Evolutionary conservation across 2,888 invertebrate species (phyloP).

Genomic region (Augochlorella aurata): DNA sequence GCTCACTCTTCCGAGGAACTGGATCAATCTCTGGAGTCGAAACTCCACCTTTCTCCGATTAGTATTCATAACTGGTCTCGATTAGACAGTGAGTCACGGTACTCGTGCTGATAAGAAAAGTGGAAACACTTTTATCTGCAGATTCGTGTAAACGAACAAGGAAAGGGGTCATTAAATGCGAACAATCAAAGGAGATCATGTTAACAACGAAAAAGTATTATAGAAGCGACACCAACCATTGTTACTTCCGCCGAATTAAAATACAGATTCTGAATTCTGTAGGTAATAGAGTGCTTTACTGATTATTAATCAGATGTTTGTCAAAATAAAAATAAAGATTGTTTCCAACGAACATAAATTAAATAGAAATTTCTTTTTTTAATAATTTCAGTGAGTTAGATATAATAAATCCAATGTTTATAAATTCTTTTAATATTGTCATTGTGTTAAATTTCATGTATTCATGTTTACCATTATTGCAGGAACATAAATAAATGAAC

Average conservation of each 20-base stretch:
- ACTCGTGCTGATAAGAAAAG: neutral
- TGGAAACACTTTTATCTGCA: neutral
- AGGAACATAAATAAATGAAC: no score
- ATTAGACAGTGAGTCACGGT: conserved; percentile 1
- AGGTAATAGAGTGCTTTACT: neutral
- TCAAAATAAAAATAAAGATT: no score
- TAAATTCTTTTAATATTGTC: no score
- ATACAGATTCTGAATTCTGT: neutral
- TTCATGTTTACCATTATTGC: no score
- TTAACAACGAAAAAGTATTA: neutral
- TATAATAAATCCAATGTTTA: no score
- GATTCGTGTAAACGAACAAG: neutral
- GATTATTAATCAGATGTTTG: neutral
- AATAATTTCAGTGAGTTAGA: no score
- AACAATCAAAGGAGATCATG: neutral
- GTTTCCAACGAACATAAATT: no score
- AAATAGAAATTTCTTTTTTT: no score
- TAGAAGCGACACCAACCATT: neutral
- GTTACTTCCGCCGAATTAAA: neutral
- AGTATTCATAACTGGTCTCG: conserved; percentile 8
- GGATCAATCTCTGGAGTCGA: neutral
- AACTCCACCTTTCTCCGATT: conserved; percentile 10
- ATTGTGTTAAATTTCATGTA: no score
- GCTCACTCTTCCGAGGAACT: conserved; percentile 1
- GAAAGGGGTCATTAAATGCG: neutral